Evolutionary conservation across 2,113 vertebrate genomes (phyloP), one percentile per base, ranked within the genome.

Genomic region (Bos javanicus): DNA sequence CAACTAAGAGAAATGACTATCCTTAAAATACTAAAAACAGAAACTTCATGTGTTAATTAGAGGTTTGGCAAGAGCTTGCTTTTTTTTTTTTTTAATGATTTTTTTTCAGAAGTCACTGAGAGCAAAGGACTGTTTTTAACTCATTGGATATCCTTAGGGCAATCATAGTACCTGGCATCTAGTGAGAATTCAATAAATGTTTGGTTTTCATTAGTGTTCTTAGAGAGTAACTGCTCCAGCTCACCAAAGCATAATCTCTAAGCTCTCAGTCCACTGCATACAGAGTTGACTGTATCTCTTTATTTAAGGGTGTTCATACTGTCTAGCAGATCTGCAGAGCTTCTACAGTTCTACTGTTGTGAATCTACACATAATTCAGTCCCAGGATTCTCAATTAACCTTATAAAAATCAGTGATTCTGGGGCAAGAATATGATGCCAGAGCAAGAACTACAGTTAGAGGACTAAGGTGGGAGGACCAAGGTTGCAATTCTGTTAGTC

Each of bases 1-100:
- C 1, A 90, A 87, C 30, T 33, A 30, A 36, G 67, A 95, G 82
- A 97, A 94, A 83, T 83, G n/a, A 95, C 54, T 95, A 9, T 60
- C n/a, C 17, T 95, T 95, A 92, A 93, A 93, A 95, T 91, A 91
- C 8, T 23, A 95, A 93, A n/a, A 80, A n/a, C 56, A 90, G 71
- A 97, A 93, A 91, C 28, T 9, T 87, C 36, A 93, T 1, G 0
- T 78, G n/a, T 52, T 97, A 90, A 91, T 93, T 74, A 94, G 64
- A 64, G 12, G 16, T 88, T 95, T 56, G 64, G n/a, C 30, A 81
- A 95, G 48, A 87, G n/a, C 85, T 95, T 92, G 3, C 13, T 92
- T 74, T 50, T 64, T 92, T 92, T 92, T 92, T 80, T 17, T 56
- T 56, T 36, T 3, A 83, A 83, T 36, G 81, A 39, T 3, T 39